These are phyloP conservation scores for Neria commutata DNA, from an alignment of 2,888 invertebrate species.

Conservation along the genomic window DNA sequence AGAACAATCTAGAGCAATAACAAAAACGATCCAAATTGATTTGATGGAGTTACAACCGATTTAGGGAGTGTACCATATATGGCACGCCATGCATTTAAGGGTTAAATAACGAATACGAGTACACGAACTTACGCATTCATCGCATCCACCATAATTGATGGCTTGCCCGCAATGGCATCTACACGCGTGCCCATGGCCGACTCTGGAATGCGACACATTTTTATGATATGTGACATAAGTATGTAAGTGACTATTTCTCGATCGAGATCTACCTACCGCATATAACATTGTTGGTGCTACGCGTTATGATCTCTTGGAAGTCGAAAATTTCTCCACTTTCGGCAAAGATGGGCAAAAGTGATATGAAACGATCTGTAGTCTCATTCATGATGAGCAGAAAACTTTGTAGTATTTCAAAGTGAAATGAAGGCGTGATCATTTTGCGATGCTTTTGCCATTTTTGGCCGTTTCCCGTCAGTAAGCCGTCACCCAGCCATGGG, in stretches of 20 bases:
- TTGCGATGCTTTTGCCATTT: slow-evolving; percentile 63
- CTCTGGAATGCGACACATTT: slow-evolving; percentile 34
- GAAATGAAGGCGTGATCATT: slow-evolving; percentile 64
- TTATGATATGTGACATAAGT: too few species aligned
- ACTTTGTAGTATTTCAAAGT: slow-evolving; percentile 42
- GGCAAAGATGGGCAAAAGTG: slow-evolving; percentile 37
- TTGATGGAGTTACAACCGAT: too few species aligned
- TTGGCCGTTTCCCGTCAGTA: slow-evolving; percentile 57
- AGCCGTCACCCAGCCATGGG: slow-evolving; percentile 62
- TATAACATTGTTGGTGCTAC: slow-evolving; percentile 63
- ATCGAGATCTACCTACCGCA: slow-evolving; percentile 36
- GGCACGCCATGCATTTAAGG: too few species aligned
- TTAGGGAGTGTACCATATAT: too few species aligned
- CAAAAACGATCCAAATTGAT: too few species aligned
- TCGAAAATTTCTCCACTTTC: slow-evolving; percentile 53
- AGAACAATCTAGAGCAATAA: too few species aligned
- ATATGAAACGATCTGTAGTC: slow-evolving; percentile 63
- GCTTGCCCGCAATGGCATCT: slow-evolving; percentile 36
- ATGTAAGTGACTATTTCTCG: too few species aligned
- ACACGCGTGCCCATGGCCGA: slow-evolving; percentile 43
- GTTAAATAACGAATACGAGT: background rate
- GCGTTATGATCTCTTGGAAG: slow-evolving; percentile 62
- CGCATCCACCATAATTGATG: slow-evolving; percentile 58
- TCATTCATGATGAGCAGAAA: slow-evolving; percentile 57
- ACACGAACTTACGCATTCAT: slow-evolving; percentile 55